Percentiles rank a stretch among this genome's conserved stretches.
Evolutionary conservation across 1,140 invertebrate species (phyloP).

Genomic region (Formica exsecta): DNA sequence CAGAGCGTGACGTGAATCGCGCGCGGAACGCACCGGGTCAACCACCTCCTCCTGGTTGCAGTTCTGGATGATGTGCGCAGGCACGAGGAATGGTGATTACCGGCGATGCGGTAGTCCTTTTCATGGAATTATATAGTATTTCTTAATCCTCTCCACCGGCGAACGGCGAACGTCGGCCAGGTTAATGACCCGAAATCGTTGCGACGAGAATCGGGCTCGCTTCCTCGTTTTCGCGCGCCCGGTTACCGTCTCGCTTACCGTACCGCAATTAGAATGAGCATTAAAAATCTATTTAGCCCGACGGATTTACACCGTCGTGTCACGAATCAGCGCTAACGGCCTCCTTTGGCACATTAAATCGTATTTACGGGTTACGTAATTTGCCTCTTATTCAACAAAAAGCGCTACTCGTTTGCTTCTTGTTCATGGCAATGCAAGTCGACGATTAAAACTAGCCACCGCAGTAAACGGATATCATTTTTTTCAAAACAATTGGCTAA

Average conservation of each 20-base stretch:
- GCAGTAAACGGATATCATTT: not conserved
- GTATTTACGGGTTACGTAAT: constrained; percentile 20
- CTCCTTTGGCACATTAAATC: constrained; percentile 23
- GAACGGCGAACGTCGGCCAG: not conserved
- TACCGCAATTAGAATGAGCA: constrained; percentile 34
- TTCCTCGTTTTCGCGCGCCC: constrained; percentile 24
- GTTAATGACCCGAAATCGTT: constrained; percentile 55
- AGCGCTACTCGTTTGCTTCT: not conserved
- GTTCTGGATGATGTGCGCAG: constrained; percentile 53
- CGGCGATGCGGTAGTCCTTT: constrained; percentile 61
- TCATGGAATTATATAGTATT: constrained; percentile 50
- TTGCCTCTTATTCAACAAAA: constrained; percentile 8
- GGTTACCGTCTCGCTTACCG: constrained; percentile 3
- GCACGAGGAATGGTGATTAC: constrained; percentile 71
- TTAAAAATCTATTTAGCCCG: constrained; percentile 50
- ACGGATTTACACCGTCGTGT: constrained; percentile 25
- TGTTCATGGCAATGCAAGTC: not conserved
- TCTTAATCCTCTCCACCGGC: constrained; percentile 4
- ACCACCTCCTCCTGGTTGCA: constrained; percentile 62
- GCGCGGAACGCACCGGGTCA: constrained; percentile 59
- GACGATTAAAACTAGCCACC: not conserved
- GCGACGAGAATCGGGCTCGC: constrained; percentile 15
- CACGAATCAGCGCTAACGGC: constrained; percentile 29
- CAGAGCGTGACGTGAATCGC: constrained; percentile 39
- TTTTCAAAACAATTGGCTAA: no score